Percentiles rank a stretch among this genome's conserved stretches.
phyloP scores from a whole-genome alignment of 2,797 vertebrate genomes.

The Propithecus perrieri region DNA sequence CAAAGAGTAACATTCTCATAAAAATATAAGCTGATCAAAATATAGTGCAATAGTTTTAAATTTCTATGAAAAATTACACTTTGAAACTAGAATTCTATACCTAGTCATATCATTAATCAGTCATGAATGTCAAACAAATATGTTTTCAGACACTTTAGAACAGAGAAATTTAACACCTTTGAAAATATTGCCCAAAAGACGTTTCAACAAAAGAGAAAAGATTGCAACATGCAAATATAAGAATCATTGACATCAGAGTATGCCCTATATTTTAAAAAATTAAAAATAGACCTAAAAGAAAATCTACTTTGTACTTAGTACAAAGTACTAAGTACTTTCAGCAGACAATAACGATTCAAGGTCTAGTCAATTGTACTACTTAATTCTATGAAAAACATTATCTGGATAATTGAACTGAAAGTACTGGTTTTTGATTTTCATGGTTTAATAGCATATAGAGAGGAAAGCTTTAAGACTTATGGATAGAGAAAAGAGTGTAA shows the following conservation, averaged over 20 bases:
- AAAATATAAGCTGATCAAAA: slow-evolving; percentile 2
- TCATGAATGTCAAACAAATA: not conserved
- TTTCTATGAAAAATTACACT: slow-evolving; percentile 39
- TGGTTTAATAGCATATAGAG: not conserved
- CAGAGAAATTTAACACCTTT: not conserved
- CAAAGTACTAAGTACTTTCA: not conserved
- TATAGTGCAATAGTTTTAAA: not conserved
- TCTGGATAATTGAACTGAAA: not conserved
- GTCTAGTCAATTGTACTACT: not conserved
- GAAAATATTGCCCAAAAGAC: not conserved
- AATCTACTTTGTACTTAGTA: not conserved
- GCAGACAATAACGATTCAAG: not conserved
- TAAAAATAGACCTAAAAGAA: not conserved
- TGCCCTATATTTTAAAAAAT: not conserved
- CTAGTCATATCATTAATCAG: not conserved
- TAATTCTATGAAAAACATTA: not conserved
- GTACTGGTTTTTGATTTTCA: not conserved
- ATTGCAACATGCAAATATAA: not conserved
- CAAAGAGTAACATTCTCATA: not conserved
- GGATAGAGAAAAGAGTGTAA: not conserved
- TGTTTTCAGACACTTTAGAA: not conserved
- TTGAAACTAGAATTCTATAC: not conserved
- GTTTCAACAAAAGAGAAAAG: slow-evolving; percentile 19
- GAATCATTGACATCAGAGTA: not conserved
- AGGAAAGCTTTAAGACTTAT: not conserved